A percentile compares a stretch with the other conserved stretches of the same genome.
Conservation (phyloP, 2,888 invertebrate species). For the Entomobrya proxima region DNA sequence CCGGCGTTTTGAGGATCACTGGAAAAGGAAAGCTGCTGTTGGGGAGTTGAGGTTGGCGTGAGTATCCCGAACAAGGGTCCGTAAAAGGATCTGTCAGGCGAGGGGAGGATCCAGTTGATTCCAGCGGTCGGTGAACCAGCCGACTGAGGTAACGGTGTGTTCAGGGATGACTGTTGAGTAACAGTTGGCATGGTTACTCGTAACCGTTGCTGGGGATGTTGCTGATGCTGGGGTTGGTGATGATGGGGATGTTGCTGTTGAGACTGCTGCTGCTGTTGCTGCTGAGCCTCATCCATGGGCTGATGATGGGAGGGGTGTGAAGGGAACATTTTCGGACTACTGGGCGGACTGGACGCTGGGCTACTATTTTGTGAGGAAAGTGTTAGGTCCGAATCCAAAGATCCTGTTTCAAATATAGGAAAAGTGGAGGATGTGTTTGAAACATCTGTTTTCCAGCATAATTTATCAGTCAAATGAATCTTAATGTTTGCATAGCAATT, state of each 20-base stretch:
- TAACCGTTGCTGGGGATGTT: constrained; percentile 72
- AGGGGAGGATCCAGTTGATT: constrained; percentile 85
- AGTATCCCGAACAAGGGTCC: constrained; percentile 83
- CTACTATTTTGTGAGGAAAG: constrained; percentile 80
- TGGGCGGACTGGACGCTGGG: constrained; percentile 79
- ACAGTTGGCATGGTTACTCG: constrained; percentile 75
- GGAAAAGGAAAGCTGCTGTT: constrained; percentile 76
- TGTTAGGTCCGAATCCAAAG: constrained; percentile 76
- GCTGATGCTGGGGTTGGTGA: constrained; percentile 76
- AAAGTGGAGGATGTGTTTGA: not conserved
- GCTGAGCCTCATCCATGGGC: constrained; percentile 77
- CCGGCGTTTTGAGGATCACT: constrained; percentile 72
- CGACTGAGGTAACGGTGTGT: constrained; percentile 79
- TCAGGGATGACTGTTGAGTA: constrained; percentile 80
- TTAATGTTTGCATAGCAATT: too few relatives aligned
- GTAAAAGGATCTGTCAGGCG: constrained; percentile 83
- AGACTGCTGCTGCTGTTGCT: constrained; percentile 78
- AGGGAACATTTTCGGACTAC: constrained; percentile 75
- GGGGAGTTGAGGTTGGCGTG: constrained; percentile 78
- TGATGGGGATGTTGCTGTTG: constrained; percentile 77
- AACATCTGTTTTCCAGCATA: not conserved
- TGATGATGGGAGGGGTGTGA: constrained; percentile 75
- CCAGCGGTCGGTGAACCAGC: constrained; percentile 79
- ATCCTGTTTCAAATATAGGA: constrained; percentile 78
- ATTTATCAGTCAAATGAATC: not conserved